Percentiles rank a stretch among this genome's conserved stretches.
These are phyloP conservation scores for Diplosoma virens DNA, from an alignment of 23 tunicate species.

Conservation along the genomic window DNA sequence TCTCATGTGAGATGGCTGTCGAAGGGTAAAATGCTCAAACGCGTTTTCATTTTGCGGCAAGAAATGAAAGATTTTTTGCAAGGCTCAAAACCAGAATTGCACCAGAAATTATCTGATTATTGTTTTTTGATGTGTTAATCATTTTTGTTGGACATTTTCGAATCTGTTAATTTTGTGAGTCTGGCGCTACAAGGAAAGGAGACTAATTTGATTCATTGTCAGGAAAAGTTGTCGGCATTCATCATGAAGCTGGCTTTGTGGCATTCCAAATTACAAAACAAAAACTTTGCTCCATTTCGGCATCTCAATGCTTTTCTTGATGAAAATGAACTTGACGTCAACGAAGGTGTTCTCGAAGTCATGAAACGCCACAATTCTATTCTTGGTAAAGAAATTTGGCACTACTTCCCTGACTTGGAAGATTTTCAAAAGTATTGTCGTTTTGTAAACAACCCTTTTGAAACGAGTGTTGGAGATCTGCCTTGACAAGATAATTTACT, in stretches of 20 bases:
- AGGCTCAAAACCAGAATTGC: constrained; percentile 37
- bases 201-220: constrained; percentile 39
- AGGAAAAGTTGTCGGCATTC: constrained; percentile 27
- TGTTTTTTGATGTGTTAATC: constrained; percentile 49
- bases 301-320: constrained; percentile 48
- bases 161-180: constrained; percentile 46
- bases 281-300: constrained; percentile 35
- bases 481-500: not conserved
- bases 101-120: constrained; percentile 38
- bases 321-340: constrained; percentile 44
- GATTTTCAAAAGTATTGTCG: constrained; percentile 17
- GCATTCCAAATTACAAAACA: constrained; percentile 45
- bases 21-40: constrained; percentile 35
- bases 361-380: no score
- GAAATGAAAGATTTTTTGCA: no score
- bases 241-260: constrained; percentile 45
- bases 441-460: constrained; percentile 43
- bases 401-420: no score
- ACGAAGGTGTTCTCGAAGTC: no score
- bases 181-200: constrained; percentile 61
- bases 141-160: constrained; percentile 69
- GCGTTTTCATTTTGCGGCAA: constrained; percentile 24
- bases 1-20: constrained; percentile 20
- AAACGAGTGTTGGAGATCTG: not conserved
- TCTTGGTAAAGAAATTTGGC: no score